phyloP scores from a whole-genome alignment of 2,797 vertebrate genomes.

The Triplophysa yarkandensis region DNA sequence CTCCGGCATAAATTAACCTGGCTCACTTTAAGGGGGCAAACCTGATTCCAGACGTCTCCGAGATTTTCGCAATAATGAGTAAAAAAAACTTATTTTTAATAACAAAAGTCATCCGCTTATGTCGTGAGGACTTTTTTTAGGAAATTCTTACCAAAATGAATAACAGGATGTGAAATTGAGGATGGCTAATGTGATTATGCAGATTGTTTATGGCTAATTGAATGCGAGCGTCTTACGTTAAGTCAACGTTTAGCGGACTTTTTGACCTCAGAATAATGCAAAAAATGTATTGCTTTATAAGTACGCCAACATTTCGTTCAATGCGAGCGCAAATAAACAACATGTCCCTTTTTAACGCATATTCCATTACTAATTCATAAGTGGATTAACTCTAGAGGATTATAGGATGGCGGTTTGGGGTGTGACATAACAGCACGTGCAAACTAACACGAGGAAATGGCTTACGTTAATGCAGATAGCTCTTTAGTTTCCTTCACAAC shows the following conservation, averaged over 20 bases:
- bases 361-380: slow-evolving; percentile 70
- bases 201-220: slow-evolving; percentile 69
- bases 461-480: slow-evolving; percentile 73
- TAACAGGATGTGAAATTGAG: slow-evolving; percentile 62
- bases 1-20: slow-evolving; percentile 36
- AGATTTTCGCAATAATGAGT: not conserved
- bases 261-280: slow-evolving; percentile 61
- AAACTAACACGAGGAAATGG: slow-evolving; percentile 16
- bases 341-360: slow-evolving; percentile 55
- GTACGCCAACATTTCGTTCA: slow-evolving; percentile 55
- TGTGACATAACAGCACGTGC: slow-evolving; percentile 17
- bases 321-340: slow-evolving; percentile 55
- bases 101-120: not conserved
- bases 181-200: slow-evolving; percentile 73
- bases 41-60: slow-evolving; percentile 4
- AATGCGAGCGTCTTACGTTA: slow-evolving; percentile 52
- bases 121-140: not conserved
- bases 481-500: slow-evolving; percentile 63
- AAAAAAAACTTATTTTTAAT: slow-evolving; percentile 2
- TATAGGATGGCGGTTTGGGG: slow-evolving; percentile 1
- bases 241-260: slow-evolving; percentile 60
- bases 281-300: slow-evolving; percentile 50
- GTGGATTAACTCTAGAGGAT: slow-evolving; percentile 64
- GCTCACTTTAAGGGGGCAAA: slow-evolving; percentile 30
- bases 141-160: slow-evolving; percentile 19